phyloP scores from a whole-genome alignment of 2,113 vertebrate genomes.

The Amazona guildingii region DNA sequence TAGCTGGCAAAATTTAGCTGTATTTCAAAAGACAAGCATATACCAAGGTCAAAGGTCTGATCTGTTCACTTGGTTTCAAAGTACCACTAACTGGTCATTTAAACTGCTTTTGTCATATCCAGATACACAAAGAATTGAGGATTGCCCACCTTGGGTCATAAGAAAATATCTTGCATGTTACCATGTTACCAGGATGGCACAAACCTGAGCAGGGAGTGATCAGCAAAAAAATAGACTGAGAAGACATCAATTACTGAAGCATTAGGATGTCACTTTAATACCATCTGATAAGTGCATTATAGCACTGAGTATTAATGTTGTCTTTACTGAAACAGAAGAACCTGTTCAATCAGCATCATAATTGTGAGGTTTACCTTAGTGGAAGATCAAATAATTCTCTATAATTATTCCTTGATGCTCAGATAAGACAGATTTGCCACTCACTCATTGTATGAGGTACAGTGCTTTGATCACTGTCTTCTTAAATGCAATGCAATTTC shows the following conservation, averaged over 20 bases:
- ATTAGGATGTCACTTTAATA: background rate
- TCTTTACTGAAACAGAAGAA: background rate
- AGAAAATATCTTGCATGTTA: background rate
- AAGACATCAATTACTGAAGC: background rate
- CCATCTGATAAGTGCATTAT: background rate
- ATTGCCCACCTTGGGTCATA: background rate
- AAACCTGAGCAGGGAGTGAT: background rate
- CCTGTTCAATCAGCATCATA: background rate
- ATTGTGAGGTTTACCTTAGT: background rate
- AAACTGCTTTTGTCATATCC: background rate
- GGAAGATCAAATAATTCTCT: background rate
- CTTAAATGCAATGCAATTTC: background rate
- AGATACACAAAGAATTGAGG: background rate
- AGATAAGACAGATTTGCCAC: conserved; percentile 1
- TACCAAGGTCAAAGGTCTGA: background rate
- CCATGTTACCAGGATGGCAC: background rate
- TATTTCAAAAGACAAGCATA: background rate
- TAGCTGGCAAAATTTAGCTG: conserved; percentile 32
- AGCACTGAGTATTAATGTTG: background rate
- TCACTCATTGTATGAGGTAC: background rate
- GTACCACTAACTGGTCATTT: background rate
- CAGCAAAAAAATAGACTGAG: background rate
- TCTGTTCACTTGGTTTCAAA: background rate
- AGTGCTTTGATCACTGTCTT: conserved; percentile 41
- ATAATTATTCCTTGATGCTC: background rate